phyloP scores from a whole-genome alignment of 2,888 invertebrate genomes.

The Ectemnius cavifrons region DNA sequence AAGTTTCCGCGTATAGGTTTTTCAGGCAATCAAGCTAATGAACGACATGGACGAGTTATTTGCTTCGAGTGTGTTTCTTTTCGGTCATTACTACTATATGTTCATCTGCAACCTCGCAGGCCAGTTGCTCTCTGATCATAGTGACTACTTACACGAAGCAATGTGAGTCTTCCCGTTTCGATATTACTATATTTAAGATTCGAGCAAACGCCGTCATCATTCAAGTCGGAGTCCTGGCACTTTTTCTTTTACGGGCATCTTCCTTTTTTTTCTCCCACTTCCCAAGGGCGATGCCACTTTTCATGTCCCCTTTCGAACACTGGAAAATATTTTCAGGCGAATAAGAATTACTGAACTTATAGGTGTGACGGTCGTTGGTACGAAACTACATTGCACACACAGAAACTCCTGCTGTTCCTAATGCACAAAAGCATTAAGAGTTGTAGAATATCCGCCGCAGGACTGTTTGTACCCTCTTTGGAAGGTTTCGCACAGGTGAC shows the following conservation, averaged over 20 bases:
- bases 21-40: slow-evolving; percentile 3
- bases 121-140: slow-evolving; percentile 23
- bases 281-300: no score
- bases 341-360: background rate
- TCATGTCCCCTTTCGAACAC: no score
- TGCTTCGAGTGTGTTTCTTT: background rate
- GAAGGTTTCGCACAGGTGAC: slow-evolving; percentile 5
- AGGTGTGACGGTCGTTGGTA: slow-evolving; percentile 16
- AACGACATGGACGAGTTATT: slow-evolving; percentile 6
- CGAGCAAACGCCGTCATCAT: no score
- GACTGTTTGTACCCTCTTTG: background rate
- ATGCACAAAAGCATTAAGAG: background rate
- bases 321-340: no score
- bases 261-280: no score
- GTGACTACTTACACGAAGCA: slow-evolving; percentile 7
- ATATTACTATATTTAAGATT: no score
- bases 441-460: background rate
- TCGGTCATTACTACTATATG: slow-evolving; percentile 13
- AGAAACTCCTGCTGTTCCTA: slow-evolving; percentile 1
- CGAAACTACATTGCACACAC: background rate
- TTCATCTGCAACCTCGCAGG: slow-evolving; percentile 20
- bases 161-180: slow-evolving; percentile 16
- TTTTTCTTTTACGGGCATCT: no score
- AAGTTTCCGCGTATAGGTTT: background rate
- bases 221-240: no score